Conservation (phyloP, 2,888 invertebrate genomes). For the Strigamia maritima region DNA sequence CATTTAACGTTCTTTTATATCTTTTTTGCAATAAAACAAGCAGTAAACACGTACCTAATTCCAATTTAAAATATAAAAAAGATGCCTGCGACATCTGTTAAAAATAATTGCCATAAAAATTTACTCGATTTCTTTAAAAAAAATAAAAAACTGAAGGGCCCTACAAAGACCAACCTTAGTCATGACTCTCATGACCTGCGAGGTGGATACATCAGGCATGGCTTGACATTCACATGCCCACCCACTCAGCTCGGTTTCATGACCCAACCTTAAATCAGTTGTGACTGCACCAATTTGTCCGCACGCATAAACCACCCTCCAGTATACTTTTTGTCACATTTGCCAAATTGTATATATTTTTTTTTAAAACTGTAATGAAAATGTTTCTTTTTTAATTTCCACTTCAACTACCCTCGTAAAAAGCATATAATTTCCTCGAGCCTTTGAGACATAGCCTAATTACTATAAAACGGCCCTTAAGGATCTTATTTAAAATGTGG, state of each 20-base stretch:
- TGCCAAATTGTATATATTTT: neutral
- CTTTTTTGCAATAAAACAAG: no score
- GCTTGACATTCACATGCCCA: constrained; percentile 32
- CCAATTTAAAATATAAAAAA: neutral
- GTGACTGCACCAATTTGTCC: constrained; percentile 31
- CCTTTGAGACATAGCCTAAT: neutral
- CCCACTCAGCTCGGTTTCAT: constrained; percentile 18
- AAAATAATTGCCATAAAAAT: constrained; percentile 20
- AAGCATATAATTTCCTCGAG: neutral
- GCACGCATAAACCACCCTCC: constrained; percentile 10
- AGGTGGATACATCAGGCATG: constrained; percentile 2
- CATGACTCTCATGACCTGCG: constrained; percentile 16
- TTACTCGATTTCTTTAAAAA: neutral
- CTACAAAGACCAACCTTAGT: neutral
- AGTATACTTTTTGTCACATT: neutral
- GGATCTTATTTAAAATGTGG: neutral
- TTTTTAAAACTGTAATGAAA: neutral
- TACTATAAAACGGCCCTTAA: neutral
- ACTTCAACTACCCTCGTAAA: neutral
- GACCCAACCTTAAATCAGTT: constrained; percentile 31
- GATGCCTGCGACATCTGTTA: neutral
- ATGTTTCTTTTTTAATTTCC: neutral
- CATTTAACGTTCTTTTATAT: no score
- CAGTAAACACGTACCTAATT: no score
- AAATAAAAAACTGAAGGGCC: neutral